Evolutionary conservation across 2,113 vertebrate genomes (phyloP), one percentile per base, ranked within the genome.

Genomic region (Suricata suricatta): DNA sequence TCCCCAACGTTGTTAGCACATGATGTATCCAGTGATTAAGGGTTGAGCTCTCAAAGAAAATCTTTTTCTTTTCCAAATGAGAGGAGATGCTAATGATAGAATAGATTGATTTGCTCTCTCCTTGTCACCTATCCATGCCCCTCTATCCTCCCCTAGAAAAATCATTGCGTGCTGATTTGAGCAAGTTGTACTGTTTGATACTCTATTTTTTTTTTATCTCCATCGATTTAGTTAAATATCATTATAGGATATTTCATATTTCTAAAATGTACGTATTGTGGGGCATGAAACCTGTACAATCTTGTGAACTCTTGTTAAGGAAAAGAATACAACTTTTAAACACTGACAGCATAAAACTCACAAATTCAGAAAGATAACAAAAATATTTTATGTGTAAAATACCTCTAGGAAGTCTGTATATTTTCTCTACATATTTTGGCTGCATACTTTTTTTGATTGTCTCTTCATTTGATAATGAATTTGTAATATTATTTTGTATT

Each of bases 161-260:
- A 23, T 77, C 33, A 29, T 12, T 60, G 17, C 60, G 64, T 69
- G 29, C 23, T 92, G 7, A 25, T 77, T 64, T 95, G 15, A 94
- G 25, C 21, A 69, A 89, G 76, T 88, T 44, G 64, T 88, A 44
- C 3, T 33, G 3, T 90, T 94, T 90, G 21, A 66, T 69, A 88
- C 94, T 88, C 64, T 72, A 31, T 82, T 90, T 7, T 82, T 96
- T 88, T 80, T 19, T 90, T 79, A 81, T 80, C 27, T 68, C 27
- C 74, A 50, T 69, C 11, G 13, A 74, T 92, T 74, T 88, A 44
- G 27, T 93, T 83, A 81, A 84, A 54, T 85, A 84, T 41, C 2
- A 10, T 93, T 74, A n/a, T 1, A 85, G 54, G 25, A 31, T 93
- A 79, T 93, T 95, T 95, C 27, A 94, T 54, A 91, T 23, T 90